Base-by-base conservation (phyloP, 2,888 invertebrate genomes). In the Anthoptus insignis region DNA sequence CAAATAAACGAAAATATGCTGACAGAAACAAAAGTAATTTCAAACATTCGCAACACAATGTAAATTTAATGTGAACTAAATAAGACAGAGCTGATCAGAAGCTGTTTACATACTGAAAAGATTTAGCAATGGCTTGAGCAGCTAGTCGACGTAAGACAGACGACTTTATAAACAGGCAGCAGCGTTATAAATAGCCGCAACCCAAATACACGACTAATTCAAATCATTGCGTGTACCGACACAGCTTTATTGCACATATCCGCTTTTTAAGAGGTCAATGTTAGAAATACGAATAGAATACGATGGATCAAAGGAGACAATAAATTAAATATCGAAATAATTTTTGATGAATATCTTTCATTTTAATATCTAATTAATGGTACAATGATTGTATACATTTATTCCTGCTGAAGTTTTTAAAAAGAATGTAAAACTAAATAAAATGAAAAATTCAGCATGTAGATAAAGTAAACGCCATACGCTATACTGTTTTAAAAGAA, bases 111-210 rank as follows among this genome's bases (percentile, higher is more conserved):
- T n/a, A 37, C 14, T 19, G 42, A 42, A 42, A 42, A 42, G 19
- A 42, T 45, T 45, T 5, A 6, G 22, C 5, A 22, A 45, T 13
- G 45, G 22, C 21, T 5, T n/a, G 4, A 8, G 22, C 24, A 24
- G 7, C 16, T 9, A 2, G 49, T 27, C 54, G 61, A 54, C 47
- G 53, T 34, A 54, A 61, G 53, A 59, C n/a, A 45, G 60, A 61
- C 54, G 61, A 54, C 53, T 61, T 34, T 47, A 61, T 47, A 61
- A 61, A 53, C 61, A 45, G 45, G 42, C 53, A 16, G 61, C 21
- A 32, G 42, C 60, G 11, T 22, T 54, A 61, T 27, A 45, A 61
- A 61, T 54, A 61, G 45, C 32, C 39, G 24, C 61, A 52, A 13
- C 60, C 60, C 60, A 42, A 19, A 59, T 37, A 59, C 50, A 39